Percentiles rank a stretch among this genome's conserved stretches.
Conservation (phyloP, 2,888 invertebrate species). For the Trichacis sp. region DNA sequence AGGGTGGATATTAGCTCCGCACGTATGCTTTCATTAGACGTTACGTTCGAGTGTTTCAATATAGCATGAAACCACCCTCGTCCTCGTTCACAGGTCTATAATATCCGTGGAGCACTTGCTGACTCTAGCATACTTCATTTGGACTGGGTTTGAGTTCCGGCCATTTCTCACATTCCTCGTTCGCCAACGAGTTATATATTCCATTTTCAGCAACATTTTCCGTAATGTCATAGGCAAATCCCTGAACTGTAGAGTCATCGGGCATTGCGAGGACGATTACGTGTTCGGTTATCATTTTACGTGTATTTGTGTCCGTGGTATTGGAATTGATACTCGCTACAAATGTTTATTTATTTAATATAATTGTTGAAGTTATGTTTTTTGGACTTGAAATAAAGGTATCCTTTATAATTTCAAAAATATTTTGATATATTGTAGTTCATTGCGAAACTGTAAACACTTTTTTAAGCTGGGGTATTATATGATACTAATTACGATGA, state of each 20-base stretch:
- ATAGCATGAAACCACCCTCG: conserved; percentile 63
- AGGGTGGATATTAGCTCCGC: conserved; percentile 60
- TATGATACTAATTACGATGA: too few species aligned
- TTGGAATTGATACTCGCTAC: too few species aligned
- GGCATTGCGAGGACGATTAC: too few species aligned
- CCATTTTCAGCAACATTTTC: conserved; percentile 25
- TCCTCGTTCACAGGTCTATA: conserved; percentile 66
- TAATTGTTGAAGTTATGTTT: too few species aligned
- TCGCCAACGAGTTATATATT: conserved; percentile 9
- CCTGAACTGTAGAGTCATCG: background rate
- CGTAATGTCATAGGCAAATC: conserved; percentile 20
- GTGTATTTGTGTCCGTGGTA: too few species aligned
- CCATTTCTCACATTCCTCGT: conserved; percentile 65
- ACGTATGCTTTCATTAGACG: conserved; percentile 67
- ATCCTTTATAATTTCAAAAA: too few species aligned
- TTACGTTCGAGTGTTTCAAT: conserved; percentile 67
- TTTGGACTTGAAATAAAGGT: too few species aligned
- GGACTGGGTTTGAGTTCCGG: conserved; percentile 60
- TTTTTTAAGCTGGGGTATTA: too few species aligned
- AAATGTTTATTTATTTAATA: too few species aligned
- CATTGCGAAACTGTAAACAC: too few species aligned
- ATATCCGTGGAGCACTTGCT: conserved; percentile 61
- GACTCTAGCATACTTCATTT: conserved; percentile 64
- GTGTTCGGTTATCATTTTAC: too few species aligned
- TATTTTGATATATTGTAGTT: too few species aligned